Percentiles rank a stretch among this genome's conserved stretches.
Evolutionary conservation across 2,888 invertebrate genomes (phyloP).

Genomic region (Drosophila nr. perissopoda): DNA sequence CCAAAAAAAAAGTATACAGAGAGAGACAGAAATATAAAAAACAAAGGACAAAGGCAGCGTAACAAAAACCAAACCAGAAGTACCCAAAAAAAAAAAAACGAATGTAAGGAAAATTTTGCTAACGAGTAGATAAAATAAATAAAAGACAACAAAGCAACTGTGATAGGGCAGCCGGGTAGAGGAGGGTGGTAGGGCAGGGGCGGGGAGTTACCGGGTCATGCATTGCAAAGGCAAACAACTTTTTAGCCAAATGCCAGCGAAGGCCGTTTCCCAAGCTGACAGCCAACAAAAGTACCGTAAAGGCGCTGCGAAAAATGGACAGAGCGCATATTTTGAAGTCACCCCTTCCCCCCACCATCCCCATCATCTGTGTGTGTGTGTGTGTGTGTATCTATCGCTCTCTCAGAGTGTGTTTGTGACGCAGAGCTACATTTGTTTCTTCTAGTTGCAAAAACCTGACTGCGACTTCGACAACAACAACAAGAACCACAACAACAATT

Average conservation of each 20-base stretch:
- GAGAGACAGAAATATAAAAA: constrained; percentile 8
- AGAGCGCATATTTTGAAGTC: constrained; percentile 39
- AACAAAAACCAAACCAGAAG: constrained; percentile 35
- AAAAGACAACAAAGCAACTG: constrained; percentile 45
- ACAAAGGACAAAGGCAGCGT: constrained; percentile 37
- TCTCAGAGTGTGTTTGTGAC: constrained; percentile 19
- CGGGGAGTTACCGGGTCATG: constrained; percentile 21
- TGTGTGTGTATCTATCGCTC: constrained; percentile 27
- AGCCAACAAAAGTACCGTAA: constrained; percentile 68
- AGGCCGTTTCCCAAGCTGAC: constrained; percentile 60
- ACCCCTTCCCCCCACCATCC: neutral
- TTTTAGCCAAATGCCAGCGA: constrained; percentile 72
- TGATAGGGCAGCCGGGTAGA: constrained; percentile 3
- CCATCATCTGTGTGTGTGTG: neutral
- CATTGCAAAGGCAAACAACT: constrained; percentile 64
- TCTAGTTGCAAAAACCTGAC: constrained; percentile 57
- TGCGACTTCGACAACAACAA: constrained; percentile 32
- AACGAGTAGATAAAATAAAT: constrained; percentile 67
- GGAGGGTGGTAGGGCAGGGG: neutral
- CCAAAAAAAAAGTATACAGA: constrained; percentile 15
- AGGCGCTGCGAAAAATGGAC: constrained; percentile 46
- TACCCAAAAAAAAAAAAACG: constrained; percentile 18
- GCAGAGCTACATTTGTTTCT: constrained; percentile 55
- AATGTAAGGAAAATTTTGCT: constrained; percentile 54
- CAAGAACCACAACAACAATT: constrained; percentile 43